Evolutionary conservation across 2,113 vertebrate genomes (phyloP), one percentile per base, ranked within the genome.

Genomic region (Ammodytes dubius): DNA sequence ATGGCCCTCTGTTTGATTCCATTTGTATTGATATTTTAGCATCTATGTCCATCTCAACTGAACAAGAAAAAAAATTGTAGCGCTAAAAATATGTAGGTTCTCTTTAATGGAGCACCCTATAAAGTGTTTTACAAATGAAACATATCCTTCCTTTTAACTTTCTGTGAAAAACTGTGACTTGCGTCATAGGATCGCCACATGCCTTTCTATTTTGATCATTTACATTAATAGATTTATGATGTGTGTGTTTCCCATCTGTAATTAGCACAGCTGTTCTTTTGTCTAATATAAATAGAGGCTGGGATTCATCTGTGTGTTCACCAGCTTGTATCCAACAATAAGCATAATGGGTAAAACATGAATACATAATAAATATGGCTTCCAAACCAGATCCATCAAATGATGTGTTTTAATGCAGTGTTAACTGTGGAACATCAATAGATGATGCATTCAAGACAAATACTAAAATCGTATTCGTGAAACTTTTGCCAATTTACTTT

Each of bases 201-300:
- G 79, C 53, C 1, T 63, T 68, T 17, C 67, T 75, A 65, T 70
- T 39, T 72, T 53, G 46, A 76, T 65, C 27, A 61, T 74, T 57
- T 65, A 67, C 6, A 70, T 39, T 15, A 45, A 39, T 67, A 19
- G n/a, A 19, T 54, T 67, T 47, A 58, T 57, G 53, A 47, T 71
- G n/a, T 58, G 27, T 67, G 65, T 79, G 74, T 70, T 85, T 63
- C 87, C 79, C 52, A 37, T 70, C 53, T 53, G 66, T 46, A 80
- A 77, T 84, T 85, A 75, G 66, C 2, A 7, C 81, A 80, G 80
- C 68, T 90, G 86, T 81, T 85, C 59, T 60, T 65, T 81, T 78
- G 52, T 83, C 53, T 58, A 1, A 40, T 50, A 64, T 77, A 60
- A 83, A 85, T 61, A 77, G 13, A 70, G 54, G 77, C 77, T 49